phyloP scores from a whole-genome alignment of 2,797 vertebrate species.

The Leucoraja ocellata region DNA sequence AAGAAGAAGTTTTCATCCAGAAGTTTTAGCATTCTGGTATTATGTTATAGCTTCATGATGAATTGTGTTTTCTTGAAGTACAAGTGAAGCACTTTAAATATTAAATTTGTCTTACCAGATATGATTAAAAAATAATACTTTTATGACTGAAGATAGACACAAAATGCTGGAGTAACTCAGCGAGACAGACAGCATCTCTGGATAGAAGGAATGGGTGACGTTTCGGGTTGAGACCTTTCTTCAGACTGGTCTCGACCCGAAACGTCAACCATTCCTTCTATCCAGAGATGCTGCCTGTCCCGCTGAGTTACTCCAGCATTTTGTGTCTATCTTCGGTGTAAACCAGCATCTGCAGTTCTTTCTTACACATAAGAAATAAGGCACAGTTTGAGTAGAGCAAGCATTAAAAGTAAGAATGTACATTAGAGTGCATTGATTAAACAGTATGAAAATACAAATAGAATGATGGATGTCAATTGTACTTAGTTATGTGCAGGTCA shows the following conservation, averaged over 20 bases:
- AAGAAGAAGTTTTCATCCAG: background rate
- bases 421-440: background rate
- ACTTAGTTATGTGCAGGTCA: background rate
- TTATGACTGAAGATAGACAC: background rate
- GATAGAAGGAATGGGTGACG: no score
- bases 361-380: no score
- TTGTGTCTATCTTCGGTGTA: no score
- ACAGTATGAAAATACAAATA: background rate
- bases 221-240: no score
- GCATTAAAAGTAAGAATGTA: background rate
- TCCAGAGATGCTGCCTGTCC: no score
- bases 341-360: no score
- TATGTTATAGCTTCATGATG: background rate
- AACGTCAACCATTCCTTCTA: no score
- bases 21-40: background rate
- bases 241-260: no score
- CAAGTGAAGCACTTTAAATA: background rate
- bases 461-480: background rate
- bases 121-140: background rate
- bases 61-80: background rate
- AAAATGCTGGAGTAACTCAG: no score
- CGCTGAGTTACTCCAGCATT: no score
- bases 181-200: no score
- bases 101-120: background rate
- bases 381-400: no score